Percentiles rank a stretch among this genome's conserved stretches.
Evolutionary conservation across 2,888 invertebrate species (phyloP).

Genomic region (Petrolisthes manimaculis): DNA sequence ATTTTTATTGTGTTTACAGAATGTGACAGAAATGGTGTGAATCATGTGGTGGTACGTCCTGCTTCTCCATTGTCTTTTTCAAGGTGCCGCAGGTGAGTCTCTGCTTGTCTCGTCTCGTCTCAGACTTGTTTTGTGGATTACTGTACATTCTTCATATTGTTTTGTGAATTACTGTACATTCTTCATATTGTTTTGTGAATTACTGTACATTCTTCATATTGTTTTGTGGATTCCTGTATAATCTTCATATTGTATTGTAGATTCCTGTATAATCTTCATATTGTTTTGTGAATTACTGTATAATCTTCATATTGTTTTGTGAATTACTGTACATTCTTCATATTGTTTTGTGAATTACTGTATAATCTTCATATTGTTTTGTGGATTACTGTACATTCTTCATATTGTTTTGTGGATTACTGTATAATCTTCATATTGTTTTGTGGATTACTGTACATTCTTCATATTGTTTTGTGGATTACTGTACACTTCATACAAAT

Average conservation of each 20-base stretch:
- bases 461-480: no score
- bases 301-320: no score
- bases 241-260: background rate
- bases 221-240: background rate
- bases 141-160: background rate
- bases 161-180: background rate
- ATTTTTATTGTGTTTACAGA: constrained; percentile 26
- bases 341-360: no score
- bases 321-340: no score
- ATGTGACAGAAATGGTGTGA: constrained; percentile 36
- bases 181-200: background rate
- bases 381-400: no score
- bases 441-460: no score
- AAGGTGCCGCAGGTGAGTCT: constrained; percentile 41
- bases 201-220: background rate
- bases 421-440: no score
- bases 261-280: no score
- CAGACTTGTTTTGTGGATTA: background rate
- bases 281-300: no score
- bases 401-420: no score
- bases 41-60: constrained; percentile 47
- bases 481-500: no score
- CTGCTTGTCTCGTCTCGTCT: background rate
- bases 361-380: no score
- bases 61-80: constrained; percentile 48